A percentile compares a stretch with the other conserved stretches of the same genome.
These are phyloP conservation scores for Cantharis rufa DNA, from an alignment of 2,888 invertebrate genomes.

Conservation along the genomic window DNA sequence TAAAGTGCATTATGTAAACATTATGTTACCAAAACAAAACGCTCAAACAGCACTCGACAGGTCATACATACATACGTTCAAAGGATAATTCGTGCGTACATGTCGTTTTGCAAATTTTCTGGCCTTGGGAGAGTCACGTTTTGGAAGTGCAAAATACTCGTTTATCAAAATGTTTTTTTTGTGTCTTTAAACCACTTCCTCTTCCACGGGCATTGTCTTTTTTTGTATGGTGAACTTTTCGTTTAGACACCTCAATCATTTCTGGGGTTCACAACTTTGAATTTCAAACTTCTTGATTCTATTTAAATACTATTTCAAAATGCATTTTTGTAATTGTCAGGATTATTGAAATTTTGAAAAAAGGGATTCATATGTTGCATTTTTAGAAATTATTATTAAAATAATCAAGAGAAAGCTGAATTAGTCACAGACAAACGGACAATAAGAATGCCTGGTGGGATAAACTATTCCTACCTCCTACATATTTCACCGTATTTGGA, in stretches of 20 bases:
- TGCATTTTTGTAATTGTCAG: too few relatives aligned
- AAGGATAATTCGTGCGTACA: background rate
- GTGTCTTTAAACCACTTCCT: background rate
- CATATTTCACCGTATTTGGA: background rate
- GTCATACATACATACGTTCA: background rate
- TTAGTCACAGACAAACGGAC: background rate
- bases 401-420: background rate
- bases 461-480: background rate
- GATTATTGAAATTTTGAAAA: too few relatives aligned
- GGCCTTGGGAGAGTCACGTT: background rate
- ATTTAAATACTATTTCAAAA: too few relatives aligned
- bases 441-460: background rate
- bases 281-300: too few relatives aligned
- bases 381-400: too few relatives aligned
- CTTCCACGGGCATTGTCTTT: background rate
- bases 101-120: background rate
- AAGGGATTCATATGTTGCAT: too few relatives aligned
- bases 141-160: background rate
- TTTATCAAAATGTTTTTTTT: background rate
- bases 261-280: background rate
- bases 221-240: background rate
- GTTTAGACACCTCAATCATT: too few relatives aligned
- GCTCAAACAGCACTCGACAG: background rate
- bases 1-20: background rate
- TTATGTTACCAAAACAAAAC: background rate